These are phyloP conservation scores for Trichonephila clavata DNA, from an alignment of 1,140 invertebrate species.

Conservation along the genomic window DNA sequence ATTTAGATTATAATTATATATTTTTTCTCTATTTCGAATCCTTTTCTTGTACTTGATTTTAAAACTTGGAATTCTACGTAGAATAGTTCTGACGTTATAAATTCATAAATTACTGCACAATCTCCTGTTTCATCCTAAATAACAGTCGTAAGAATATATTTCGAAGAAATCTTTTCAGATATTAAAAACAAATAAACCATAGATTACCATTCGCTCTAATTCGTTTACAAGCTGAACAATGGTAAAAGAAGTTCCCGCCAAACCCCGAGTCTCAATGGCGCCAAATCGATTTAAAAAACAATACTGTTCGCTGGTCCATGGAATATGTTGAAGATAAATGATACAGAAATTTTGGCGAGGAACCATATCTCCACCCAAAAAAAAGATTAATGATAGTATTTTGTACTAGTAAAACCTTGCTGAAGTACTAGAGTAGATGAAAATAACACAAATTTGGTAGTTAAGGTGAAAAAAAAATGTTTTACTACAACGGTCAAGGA, in stretches of 20 bases:
- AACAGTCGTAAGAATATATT: background rate
- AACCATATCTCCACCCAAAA: background rate
- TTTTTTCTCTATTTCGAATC: too few species aligned
- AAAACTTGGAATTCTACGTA: too few species aligned
- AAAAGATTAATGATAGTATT: background rate
- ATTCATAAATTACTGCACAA: background rate
- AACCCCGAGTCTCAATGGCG: background rate
- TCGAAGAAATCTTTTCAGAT: background rate
- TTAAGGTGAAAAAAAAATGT: background rate
- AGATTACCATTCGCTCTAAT: background rate
- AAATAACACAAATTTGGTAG: background rate
- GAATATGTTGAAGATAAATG: background rate
- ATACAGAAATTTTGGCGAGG: background rate
- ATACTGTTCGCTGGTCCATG: background rate
- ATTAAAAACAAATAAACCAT: background rate
- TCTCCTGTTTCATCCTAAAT: background rate
- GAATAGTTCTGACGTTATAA: background rate
- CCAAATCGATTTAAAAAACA: background rate
- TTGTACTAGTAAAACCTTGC: background rate
- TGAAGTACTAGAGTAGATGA: background rate
- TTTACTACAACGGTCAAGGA: background rate
- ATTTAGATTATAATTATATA: too few species aligned
- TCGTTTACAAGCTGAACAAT: too few species aligned
- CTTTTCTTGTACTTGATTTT: too few species aligned
- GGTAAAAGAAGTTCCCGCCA: too few species aligned